Percentiles rank a stretch among this genome's conserved stretches.
Evolutionary conservation across 2,113 vertebrate genomes (phyloP).

Genomic region (Scortum barcoo): DNA sequence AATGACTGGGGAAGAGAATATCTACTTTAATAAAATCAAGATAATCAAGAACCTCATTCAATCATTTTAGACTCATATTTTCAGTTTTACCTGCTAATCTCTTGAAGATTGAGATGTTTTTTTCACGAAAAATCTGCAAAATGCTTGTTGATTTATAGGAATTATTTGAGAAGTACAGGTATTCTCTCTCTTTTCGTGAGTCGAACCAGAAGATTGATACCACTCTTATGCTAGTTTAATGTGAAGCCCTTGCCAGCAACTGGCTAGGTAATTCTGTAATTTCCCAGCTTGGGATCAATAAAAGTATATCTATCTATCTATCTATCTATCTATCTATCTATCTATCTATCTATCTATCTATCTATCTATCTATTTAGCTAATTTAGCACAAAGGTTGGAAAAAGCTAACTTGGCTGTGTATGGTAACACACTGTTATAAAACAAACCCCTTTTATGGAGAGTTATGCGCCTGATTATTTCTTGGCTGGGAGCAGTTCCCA

Average conservation of each 20-base stretch:
- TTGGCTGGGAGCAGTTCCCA: neutral
- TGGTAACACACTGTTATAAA: neutral
- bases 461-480: neutral
- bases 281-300: too few species aligned
- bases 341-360: too few species aligned
- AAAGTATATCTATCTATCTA: too few species aligned
- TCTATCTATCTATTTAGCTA: too few species aligned
- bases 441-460: too few species aligned
- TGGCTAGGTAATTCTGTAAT: too few species aligned
- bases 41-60: neutral
- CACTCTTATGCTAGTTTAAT: neutral
- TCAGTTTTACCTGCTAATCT: slow-evolving; percentile 2
- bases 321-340: too few species aligned
- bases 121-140: slow-evolving; percentile 4
- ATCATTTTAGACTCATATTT: slow-evolving; percentile 9
- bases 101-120: neutral
- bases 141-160: neutral
- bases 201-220: neutral
- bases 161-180: neutral
- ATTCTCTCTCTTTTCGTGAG: neutral
- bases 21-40: neutral
- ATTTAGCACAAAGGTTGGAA: neutral
- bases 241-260: neutral
- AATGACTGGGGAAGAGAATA: neutral
- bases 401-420: neutral